Conservation (phyloP, 2,888 invertebrate species). For the Cartodere bifasciata region DNA sequence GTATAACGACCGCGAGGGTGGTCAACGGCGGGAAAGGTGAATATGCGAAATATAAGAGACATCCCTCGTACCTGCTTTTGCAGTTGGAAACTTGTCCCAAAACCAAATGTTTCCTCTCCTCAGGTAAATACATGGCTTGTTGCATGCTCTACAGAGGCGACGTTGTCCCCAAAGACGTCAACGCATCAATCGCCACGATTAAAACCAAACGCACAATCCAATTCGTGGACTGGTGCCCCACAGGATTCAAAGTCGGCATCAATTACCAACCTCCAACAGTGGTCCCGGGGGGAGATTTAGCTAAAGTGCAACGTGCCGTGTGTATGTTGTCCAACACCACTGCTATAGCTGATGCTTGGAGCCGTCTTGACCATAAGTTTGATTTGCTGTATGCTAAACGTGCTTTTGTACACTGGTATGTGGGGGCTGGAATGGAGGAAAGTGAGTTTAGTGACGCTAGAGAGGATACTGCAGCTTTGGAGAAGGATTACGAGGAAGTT, state of each 20-base stretch:
- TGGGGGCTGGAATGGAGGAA: conserved; percentile 65
- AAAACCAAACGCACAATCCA: conserved; percentile 65
- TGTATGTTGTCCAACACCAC: conserved; percentile 88
- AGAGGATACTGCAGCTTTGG: conserved; percentile 61
- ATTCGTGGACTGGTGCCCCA: conserved; percentile 93
- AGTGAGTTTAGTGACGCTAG: conserved; percentile 73
- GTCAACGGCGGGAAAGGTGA: too few species aligned
- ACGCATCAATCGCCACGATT: conserved; percentile 67
- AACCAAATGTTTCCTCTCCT: too few species aligned
- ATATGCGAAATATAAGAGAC: too few species aligned
- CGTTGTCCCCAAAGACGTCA: conserved; percentile 81
- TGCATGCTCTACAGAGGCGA: conserved; percentile 80
- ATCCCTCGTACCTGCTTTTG: too few species aligned
- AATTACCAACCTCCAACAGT: conserved; percentile 61
- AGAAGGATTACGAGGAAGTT: conserved; percentile 64
- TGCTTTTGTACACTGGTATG: conserved; percentile 89
- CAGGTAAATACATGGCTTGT: conserved; percentile 81
- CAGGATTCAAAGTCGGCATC: conserved; percentile 63
- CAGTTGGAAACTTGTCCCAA: too few species aligned
- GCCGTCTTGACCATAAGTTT: conserved; percentile 83
- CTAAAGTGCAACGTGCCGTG: conserved; percentile 72
- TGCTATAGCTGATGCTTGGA: conserved; percentile 81
- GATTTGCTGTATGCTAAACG: conserved; percentile 88
- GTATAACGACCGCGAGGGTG: too few species aligned
- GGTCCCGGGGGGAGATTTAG: conserved; percentile 66